A percentile compares a stretch with the other conserved stretches of the same genome.
These are phyloP conservation scores for Lethocerus indicus DNA, from an alignment of 1,140 invertebrate genomes.

Conservation along the genomic window DNA sequence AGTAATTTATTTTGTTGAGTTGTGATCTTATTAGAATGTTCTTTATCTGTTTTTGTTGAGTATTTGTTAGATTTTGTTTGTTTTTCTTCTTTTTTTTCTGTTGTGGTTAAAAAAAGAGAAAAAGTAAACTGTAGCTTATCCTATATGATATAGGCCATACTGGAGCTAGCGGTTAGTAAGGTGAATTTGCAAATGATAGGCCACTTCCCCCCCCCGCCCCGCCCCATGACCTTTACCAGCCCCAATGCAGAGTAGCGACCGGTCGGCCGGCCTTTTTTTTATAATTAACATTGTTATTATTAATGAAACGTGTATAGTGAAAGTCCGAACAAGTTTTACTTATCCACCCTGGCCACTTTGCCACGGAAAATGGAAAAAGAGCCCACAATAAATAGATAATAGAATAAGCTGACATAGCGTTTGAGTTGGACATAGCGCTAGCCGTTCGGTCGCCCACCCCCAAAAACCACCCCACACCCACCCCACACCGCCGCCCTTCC, in stretches of 20 bases:
- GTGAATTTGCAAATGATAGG: background rate
- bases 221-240: no score
- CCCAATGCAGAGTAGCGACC: no score
- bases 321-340: no score
- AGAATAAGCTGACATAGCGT: background rate
- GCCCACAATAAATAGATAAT: background rate
- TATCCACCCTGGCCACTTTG: no score
- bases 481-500: background rate
- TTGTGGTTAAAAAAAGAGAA: background rate
- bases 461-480: background rate
- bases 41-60: constrained; percentile 2
- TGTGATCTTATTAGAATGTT: no score
- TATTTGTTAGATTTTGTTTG: constrained; percentile 4
- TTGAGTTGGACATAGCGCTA: no score
- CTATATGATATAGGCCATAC: constrained; percentile 14
- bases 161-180: constrained; percentile 1
- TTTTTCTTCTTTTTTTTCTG: constrained; percentile 2
- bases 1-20: constrained; percentile 15
- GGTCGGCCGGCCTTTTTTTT: no score
- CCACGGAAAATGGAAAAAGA: no score
- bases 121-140: constrained; percentile 10
- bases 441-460: background rate
- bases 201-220: no score
- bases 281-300: no score
- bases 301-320: no score